phyloP scores from a whole-genome alignment of 2,113 vertebrate species.

The Psittacula cyanocephala region DNA sequence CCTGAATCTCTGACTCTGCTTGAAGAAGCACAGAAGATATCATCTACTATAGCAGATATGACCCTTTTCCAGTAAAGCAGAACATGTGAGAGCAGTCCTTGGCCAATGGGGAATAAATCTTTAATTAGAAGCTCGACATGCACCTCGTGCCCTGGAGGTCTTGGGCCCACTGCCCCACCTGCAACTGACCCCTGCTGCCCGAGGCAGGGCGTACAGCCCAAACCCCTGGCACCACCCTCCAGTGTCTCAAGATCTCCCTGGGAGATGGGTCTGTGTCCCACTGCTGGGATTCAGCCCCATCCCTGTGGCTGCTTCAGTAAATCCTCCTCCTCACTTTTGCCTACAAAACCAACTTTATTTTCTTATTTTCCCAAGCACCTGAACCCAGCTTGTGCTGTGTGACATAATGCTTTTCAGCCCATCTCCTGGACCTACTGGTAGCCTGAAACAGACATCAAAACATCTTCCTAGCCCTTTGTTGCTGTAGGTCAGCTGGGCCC shows the following conservation, averaged over 20 bases:
- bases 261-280: not conserved
- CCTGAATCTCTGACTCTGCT: not conserved
- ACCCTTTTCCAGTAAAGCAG: not conserved
- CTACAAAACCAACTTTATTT: not conserved
- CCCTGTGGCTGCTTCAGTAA: not conserved
- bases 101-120: not conserved
- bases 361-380: not conserved
- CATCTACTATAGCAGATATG: not conserved
- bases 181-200: not conserved
- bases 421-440: not conserved
- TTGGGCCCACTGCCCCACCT: not conserved
- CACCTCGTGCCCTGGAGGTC: not conserved
- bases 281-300: not conserved
- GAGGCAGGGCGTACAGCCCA: not conserved
- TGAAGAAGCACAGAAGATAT: not conserved
- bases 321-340: not conserved
- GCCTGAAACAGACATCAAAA: not conserved
- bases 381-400: fast-evolving
- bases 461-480: not conserved
- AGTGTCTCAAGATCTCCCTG: not conserved
- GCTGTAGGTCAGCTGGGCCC: not conserved
- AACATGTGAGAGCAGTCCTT: not conserved
- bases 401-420: not conserved
- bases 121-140: not conserved
- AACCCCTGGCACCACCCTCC: too few species aligned